These are phyloP conservation scores for Hyphantria cunea DNA, from an alignment of 1,140 invertebrate genomes.

Conservation along the genomic window DNA sequence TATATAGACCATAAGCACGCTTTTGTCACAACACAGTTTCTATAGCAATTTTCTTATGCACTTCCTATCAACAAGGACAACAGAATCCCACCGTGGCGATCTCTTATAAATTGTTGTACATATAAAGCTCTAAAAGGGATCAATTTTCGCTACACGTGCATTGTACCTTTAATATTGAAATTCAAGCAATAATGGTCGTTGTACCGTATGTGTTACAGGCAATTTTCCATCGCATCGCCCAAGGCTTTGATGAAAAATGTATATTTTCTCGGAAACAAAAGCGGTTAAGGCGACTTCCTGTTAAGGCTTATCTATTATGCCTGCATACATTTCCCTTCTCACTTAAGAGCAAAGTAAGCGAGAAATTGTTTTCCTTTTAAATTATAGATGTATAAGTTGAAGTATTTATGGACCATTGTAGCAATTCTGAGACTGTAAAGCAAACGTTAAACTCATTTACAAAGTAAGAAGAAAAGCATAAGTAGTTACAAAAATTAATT, in stretches of 20 bases:
- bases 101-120: conserved; percentile 44
- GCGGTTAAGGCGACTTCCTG: conserved; percentile 59
- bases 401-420: conserved; percentile 35
- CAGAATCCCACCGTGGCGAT: no score
- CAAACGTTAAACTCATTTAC: background rate
- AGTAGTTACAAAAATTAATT: no score
- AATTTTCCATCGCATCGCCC: conserved; percentile 54
- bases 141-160: conserved; percentile 44
- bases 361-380: conserved; percentile 67
- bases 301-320: conserved; percentile 62
- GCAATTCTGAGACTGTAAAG: background rate
- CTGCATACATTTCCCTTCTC: conserved; percentile 56
- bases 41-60: background rate
- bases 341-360: conserved; percentile 68
- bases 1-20: no score
- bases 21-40: background rate
- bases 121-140: conserved; percentile 47
- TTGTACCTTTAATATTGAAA: conserved; percentile 40
- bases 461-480: background rate
- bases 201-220: conserved; percentile 46
- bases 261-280: conserved; percentile 68
- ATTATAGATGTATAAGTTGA: conserved; percentile 19
- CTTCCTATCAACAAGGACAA: conserved; percentile 1
- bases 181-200: conserved; percentile 56
- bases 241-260: conserved; percentile 58